A percentile compares a stretch with the other conserved stretches of the same genome.
Evolutionary conservation across 92 coral and sea anemone species (phyloP).

Genomic region (Plumapathes pennacea): DNA sequence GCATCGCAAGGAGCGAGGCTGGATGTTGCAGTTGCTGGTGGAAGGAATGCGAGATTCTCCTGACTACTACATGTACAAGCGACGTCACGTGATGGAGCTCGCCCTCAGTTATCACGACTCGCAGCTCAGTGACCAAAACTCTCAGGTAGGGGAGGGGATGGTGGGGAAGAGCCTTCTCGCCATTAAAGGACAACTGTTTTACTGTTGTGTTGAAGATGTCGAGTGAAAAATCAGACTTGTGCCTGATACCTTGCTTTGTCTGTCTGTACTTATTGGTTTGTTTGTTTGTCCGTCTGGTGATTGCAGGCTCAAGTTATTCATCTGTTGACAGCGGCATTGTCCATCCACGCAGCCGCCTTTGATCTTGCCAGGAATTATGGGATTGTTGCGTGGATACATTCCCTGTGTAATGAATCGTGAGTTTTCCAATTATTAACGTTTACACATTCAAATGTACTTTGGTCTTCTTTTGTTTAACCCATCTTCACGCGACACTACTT

Average conservation of each 20-base stretch:
- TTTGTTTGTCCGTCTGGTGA: background rate
- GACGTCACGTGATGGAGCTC: slow-evolving; percentile 83
- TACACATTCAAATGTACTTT: background rate
- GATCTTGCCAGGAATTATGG: slow-evolving; percentile 84
- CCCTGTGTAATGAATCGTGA: slow-evolving; percentile 17
- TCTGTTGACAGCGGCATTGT: slow-evolving; percentile 52
- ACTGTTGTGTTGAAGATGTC: too few relatives aligned
- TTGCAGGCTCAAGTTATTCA: slow-evolving; percentile 70
- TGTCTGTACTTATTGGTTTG: background rate
- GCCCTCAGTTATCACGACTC: slow-evolving; percentile 81
- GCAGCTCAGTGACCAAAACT: slow-evolving; percentile 68
- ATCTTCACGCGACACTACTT: background rate
- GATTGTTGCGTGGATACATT: slow-evolving; percentile 80
- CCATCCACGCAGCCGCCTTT: slow-evolving; percentile 74
- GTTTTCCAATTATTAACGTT: too few relatives aligned
- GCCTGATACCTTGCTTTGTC: background rate
- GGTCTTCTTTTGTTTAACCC: background rate
- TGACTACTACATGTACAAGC: slow-evolving; percentile 90
- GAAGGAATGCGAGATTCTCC: slow-evolving; percentile 86
- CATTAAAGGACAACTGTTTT: too few relatives aligned
- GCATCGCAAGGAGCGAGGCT: slow-evolving; percentile 77
- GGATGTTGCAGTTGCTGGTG: slow-evolving; percentile 85
- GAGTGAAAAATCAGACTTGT: too few relatives aligned
- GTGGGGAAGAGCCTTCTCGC: too few relatives aligned
- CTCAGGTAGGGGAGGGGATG: too few relatives aligned